Base-by-base conservation (phyloP, 2,797 vertebrate genomes). In the Tragopan temminckii region DNA sequence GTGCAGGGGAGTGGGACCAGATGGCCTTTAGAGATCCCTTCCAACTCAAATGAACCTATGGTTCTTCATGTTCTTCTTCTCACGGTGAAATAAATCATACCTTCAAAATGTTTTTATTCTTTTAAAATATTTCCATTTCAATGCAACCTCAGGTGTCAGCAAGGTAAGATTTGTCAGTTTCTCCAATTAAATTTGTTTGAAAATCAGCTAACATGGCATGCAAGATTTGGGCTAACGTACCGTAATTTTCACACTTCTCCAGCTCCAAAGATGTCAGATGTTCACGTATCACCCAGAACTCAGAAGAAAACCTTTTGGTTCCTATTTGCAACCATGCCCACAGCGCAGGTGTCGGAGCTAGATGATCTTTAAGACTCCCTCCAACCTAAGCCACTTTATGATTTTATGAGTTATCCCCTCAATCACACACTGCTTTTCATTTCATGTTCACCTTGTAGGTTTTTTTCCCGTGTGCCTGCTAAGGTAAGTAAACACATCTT, bases 401-500 rank as follows among this genome's bases (percentile, higher is more conserved):
- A 17, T 18, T 53, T 29, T 53, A 4, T 29, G 3, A 43, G 18
- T 40, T 13, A 8, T 14, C 48, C 36, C 16, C 48, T 50, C 7
- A 29, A 31, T 2, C 24, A 16, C 7, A 0, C 1, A 1, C 5
- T 78, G 43, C 35, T 87, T 72, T 35, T 25, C 53, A 75, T 31
- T 67, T 95, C 81, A 59, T 67, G 10, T 35, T 50, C 3, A 15
- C 81, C 70, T 75, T 35, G 36, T 64, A 23, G 53, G 72, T 93
- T 86, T 66, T 63, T 27, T 58, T 83, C 38, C 2, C 3, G 5
- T 2, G 17, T 40, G n/a, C 36, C 81, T 85, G 91, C 55, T 62
- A 92, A 92, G 42, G 79, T 84, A 94, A 94, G 88, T 77, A 92
- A 96, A 92, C 40, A 79, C 33, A 80, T 83, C 36, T 70, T 81